A percentile compares a stretch with the other conserved stretches of the same genome.
Conservation (phyloP, 2,797 vertebrate genomes). For the Dryobates pubescens region DNA sequence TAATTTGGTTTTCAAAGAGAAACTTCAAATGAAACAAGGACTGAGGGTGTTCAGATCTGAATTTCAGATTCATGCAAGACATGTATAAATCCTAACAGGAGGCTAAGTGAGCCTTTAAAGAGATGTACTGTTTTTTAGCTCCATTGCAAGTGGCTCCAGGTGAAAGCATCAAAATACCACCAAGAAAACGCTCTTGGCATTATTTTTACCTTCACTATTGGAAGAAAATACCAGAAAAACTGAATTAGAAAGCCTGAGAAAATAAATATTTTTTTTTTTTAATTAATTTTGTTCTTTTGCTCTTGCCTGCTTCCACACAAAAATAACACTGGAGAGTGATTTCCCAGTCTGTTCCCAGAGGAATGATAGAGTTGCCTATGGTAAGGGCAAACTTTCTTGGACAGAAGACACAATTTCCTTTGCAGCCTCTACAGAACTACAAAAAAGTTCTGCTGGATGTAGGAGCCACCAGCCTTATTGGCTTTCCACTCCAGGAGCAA, state of each 20-base stretch:
- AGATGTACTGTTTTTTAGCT: background rate
- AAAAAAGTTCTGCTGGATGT: constrained; percentile 18
- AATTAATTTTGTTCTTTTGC: background rate
- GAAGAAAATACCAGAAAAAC: background rate
- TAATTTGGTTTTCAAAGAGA: background rate
- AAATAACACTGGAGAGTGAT: background rate
- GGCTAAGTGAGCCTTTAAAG: background rate
- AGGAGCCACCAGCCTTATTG: constrained; percentile 28
- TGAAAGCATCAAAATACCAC: background rate
- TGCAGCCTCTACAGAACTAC: constrained; percentile 40
- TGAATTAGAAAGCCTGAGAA: background rate
- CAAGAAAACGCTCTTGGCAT: background rate
- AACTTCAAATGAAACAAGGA: background rate
- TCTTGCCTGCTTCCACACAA: background rate
- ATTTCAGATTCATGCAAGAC: background rate
- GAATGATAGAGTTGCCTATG: background rate
- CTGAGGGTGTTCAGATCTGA: background rate
- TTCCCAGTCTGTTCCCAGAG: constrained; percentile 2
- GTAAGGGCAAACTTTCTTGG: constrained; percentile 44
- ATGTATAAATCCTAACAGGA: background rate
- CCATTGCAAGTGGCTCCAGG: background rate
- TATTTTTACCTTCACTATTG: background rate
- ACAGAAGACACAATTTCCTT: constrained; percentile 53
- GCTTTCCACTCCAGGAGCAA: constrained; percentile 14
- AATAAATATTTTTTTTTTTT: background rate